Conservation (phyloP, 2,888 invertebrate species). For the Nasonovia ribisnigri region DNA sequence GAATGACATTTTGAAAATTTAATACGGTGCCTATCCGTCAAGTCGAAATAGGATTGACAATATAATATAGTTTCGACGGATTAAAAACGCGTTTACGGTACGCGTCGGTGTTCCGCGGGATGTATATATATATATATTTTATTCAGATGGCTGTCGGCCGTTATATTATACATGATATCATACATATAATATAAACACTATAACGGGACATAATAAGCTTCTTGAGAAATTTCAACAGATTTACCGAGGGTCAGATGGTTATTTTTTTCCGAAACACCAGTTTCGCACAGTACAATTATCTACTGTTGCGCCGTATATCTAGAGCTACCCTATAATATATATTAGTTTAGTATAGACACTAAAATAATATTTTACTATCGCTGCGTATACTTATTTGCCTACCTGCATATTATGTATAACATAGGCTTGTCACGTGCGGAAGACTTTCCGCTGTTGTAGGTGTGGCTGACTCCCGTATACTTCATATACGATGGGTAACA, state of each 20-base stretch:
- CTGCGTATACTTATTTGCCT: background rate
- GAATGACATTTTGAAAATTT: conserved; percentile 45
- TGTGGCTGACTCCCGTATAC: background rate
- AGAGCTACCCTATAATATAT: background rate
- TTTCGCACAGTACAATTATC: background rate
- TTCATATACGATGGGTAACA: background rate
- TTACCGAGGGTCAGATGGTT: conserved; percentile 2
- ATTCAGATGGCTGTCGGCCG: background rate
- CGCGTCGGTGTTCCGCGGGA: background rate
- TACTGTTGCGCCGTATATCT: background rate
- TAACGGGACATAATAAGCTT: conserved; percentile 51
- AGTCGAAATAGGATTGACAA: background rate
- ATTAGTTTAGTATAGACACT: background rate
- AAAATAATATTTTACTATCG: background rate
- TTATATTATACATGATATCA: background rate
- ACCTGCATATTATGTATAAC: background rate
- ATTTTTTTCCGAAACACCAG: background rate
- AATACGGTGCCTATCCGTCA: conserved; percentile 40
- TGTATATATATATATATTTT: background rate
- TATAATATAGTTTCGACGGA: background rate
- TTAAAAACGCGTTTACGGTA: background rate
- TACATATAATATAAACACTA: background rate
- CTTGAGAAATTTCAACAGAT: conserved; percentile 2
- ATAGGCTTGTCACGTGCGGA: background rate
- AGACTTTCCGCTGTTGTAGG: background rate